A percentile compares a stretch with the other conserved stretches of the same genome.
Evolutionary conservation across 2,888 invertebrate genomes (phyloP).

Genomic region (Diplazon laetatorius): DNA sequence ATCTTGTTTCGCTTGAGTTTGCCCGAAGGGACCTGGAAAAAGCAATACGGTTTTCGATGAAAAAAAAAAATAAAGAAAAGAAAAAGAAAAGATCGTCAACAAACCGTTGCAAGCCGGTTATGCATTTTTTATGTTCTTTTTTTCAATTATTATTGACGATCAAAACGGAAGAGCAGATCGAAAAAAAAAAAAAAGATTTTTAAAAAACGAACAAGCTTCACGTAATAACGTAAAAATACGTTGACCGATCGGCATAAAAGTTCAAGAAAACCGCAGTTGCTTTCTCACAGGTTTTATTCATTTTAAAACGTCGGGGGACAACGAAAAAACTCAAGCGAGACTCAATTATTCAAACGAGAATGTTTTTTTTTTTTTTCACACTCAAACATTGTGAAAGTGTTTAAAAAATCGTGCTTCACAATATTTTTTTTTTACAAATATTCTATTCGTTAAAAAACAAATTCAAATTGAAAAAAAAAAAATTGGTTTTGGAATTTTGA

Average conservation of each 20-base stretch:
- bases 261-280: conserved; percentile 63
- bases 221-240: conserved; percentile 7
- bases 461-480: conserved; percentile 12
- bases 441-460: not conserved
- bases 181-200: too few species aligned
- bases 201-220: too few species aligned
- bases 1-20: conserved; percentile 83
- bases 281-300: conserved; percentile 69
- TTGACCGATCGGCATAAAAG: conserved; percentile 11
- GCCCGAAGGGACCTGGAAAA: conserved; percentile 83
- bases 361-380: too few species aligned
- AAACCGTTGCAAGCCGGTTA: not conserved
- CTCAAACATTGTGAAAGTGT: too few species aligned
- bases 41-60: conserved; percentile 67
- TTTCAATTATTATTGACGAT: conserved; percentile 24
- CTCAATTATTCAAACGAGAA: not conserved
- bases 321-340: conserved; percentile 78
- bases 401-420: too few species aligned
- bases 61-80: conserved; percentile 18
- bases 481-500: conserved; percentile 16
- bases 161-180: conserved; percentile 6
- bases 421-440: too few species aligned
- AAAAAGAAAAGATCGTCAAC: too few species aligned
- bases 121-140: not conserved
- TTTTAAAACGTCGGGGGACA: conserved; percentile 53